phyloP scores from a whole-genome alignment of 2,113 vertebrate species.

The Stercorarius parasiticus region DNA sequence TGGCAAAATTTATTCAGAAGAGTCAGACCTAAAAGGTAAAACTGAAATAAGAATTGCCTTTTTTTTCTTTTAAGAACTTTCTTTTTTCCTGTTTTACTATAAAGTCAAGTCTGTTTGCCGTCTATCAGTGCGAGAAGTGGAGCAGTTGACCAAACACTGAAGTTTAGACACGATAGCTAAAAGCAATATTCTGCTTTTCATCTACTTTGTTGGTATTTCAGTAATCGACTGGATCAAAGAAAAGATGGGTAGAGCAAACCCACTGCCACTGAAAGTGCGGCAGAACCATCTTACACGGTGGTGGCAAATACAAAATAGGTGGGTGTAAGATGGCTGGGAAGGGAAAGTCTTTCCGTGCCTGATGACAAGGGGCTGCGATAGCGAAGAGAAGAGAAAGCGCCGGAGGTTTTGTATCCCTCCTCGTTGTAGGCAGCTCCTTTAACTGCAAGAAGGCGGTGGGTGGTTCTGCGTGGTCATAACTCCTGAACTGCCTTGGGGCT shows the following conservation, averaged over 20 bases:
- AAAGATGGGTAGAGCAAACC: not conserved
- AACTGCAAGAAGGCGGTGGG: not conserved
- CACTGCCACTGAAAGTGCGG: not conserved
- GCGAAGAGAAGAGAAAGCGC: not conserved
- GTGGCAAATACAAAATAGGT: not conserved
- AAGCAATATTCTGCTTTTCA: not conserved
- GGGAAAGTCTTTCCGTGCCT: not conserved
- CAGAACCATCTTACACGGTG: not conserved
- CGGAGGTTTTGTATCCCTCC: not conserved
- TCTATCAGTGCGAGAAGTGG: not conserved
- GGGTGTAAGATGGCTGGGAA: not conserved
- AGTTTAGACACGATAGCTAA: not conserved
- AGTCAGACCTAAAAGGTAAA: not conserved
- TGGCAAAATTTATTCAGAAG: not conserved
- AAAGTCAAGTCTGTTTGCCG: not conserved
- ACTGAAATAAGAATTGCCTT: not conserved
- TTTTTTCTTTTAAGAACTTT: not conserved
- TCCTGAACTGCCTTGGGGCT: not conserved
- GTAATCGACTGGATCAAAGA: not conserved
- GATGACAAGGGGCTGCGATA: not conserved
- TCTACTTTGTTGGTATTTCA: not conserved
- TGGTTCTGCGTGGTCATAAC: fast-evolving
- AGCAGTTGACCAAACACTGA: not conserved
- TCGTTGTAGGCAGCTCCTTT: not conserved
- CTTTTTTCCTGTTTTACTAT: not conserved